These are phyloP conservation scores for Lanius ludovicianus DNA, from an alignment of 2,113 vertebrate genomes.

Conservation along the genomic window DNA sequence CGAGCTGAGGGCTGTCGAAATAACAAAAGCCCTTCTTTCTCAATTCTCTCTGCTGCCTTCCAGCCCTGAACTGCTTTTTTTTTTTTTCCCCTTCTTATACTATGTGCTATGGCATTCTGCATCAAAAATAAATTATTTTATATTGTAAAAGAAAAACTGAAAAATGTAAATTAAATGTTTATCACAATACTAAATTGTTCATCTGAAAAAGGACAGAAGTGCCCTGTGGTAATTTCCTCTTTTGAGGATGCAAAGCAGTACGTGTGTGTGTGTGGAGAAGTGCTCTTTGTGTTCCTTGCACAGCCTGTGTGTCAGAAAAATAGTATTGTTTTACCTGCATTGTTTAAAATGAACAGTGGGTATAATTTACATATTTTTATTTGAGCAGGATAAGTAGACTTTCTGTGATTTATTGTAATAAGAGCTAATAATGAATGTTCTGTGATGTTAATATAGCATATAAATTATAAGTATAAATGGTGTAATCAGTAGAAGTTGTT, in stretches of 20 bases:
- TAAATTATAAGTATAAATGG: not conserved
- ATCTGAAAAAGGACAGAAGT: not conserved
- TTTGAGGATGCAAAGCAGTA: not conserved
- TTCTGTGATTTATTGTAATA: conserved; percentile 10
- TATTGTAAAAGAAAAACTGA: not conserved
- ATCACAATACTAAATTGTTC: not conserved
- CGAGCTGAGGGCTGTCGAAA: conserved; percentile 43
- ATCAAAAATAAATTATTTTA: not conserved
- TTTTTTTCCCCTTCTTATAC: not conserved
- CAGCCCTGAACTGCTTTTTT: not conserved
- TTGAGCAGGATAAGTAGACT: conserved; percentile 9
- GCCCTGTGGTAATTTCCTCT: not conserved
- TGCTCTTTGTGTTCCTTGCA: not conserved
- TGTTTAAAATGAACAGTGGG: conserved; percentile 2
- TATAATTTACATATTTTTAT: conserved; percentile 8
- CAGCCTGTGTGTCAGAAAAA: not conserved
- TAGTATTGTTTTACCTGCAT: conserved; percentile 19
- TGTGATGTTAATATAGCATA: not conserved
- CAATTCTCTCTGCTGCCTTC: not conserved
- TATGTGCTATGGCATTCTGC: not conserved
- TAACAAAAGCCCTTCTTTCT: conserved; percentile 50
- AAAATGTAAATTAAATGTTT: conserved; percentile 9
- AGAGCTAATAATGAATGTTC: not conserved
- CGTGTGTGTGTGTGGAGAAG: not conserved
- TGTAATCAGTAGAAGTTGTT: not conserved